Evolutionary conservation across 2,888 invertebrate genomes (phyloP), one percentile per base, ranked within the genome.

Genomic region (Heliconius sara): DNA sequence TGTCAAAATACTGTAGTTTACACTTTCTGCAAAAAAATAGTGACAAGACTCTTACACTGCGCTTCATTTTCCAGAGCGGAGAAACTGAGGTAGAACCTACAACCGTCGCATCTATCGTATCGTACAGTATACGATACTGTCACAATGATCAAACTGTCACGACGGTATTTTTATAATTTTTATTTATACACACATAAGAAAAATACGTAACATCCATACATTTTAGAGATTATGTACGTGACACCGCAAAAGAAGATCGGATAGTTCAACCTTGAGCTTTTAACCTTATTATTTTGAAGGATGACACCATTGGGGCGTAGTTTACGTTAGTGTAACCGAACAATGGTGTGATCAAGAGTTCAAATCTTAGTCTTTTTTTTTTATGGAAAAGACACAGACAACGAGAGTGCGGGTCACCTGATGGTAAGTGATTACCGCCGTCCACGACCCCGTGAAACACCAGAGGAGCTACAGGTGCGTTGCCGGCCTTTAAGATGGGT

Each of bases 191-290:
- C 16, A 47, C 16, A 60, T 22, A 60, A 60, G n/a, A 10, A n/a
- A 25, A n/a, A 39, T 63, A 63, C 52, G 22, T 30, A 39, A 68
- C 39, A 68, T 68, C 22, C 22, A 68, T 68, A 68, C n/a, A n/a
- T 19, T 43, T 70, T 25, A 70, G 39, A 70, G 70, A 70, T 70
- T 43, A n/a, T 5, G 25, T 43, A 60, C 57, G 73, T 73, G 73
- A 57, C 34, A 16, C 13, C 72, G 73, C 73, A 60, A 73, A 60
- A n/a, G 34, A 34, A 73, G 13, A 34, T 60, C 30, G 60, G 73
- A 73, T 73, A 73, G 57, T 60, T 57, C 73, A 73, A 73, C 73
- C 73, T 73, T 73, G 60, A 73, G 57, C 25, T 43, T 30, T 25
- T 70, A 70, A 43, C 70, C 70, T 43, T 25, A 43, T 39, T 43